Base-by-base conservation (phyloP, 92 coral and sea anemone genomes). In the Pocillopora meandrina region DNA sequence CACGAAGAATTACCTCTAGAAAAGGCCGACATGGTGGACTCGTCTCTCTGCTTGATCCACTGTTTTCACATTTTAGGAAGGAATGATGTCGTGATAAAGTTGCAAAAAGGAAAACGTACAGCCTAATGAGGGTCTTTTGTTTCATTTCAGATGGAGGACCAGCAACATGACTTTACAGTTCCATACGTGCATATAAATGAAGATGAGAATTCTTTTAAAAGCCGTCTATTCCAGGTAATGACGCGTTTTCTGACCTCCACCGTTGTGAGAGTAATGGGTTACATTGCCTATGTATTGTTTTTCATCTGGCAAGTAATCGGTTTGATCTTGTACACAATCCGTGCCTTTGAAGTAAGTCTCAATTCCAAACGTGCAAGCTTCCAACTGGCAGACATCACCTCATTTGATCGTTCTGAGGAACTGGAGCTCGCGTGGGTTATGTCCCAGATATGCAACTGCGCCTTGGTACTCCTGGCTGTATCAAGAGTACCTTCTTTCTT, bases 241-340 rank as follows among this genome's bases (percentile, higher is more conserved):
- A 79, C 65, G 15, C 74, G 64, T 36, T 42, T 63, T 21, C 49
- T 56, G 18, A 12, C 76, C 12, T 57, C 59, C 12, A 35, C 57
- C 59, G 14, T 57, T 12, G 10, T n/a, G 2, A 69, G 60, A 58
- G 2, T 36, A 26, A 21, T 81, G 33, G 36, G 58, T 26, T 78
- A 9, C 65, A 17, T 74, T 61, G 35, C 63, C 10, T 89, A 79
- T 56, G 19, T 49, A 11, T 10, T 80, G 23, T 81, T 89, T n/a
- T 80, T 80, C 69, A 15, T 70, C 73, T 89, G 92, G 92, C 78
- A 82, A 31, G 47, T 74, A 18, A 65, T 80, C 20, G 92, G 89
- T 14, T 63, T 76, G 33, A 49, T 89, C 52, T 80, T 89, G 10
- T 89, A 89, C 84, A 56, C 70, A 42, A 68, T 80, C 56, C 83